Evolutionary conservation across 2,797 vertebrate species (phyloP).

Genomic region (Pagetopsis macropterus): DNA sequence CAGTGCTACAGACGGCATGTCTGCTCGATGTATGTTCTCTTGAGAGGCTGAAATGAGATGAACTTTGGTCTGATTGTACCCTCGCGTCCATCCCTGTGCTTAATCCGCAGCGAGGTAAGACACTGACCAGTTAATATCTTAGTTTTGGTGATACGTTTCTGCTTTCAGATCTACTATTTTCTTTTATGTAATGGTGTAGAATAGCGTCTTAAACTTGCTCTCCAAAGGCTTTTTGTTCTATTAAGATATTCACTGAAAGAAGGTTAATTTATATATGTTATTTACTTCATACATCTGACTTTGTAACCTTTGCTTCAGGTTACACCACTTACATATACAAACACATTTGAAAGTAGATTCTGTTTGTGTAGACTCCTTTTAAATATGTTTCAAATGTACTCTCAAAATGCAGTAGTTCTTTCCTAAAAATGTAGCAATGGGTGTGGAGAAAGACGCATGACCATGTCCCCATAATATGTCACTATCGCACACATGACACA

Average conservation of each 20-base stretch:
- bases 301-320: not conserved
- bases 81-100: not conserved
- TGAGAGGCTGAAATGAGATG: conserved; percentile 54
- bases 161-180: not conserved
- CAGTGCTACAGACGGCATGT: conserved; percentile 14
- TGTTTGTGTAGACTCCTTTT: not conserved
- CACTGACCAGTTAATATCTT: not conserved
- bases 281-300: not conserved
- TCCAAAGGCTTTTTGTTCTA: not conserved
- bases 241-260: not conserved
- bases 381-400: not conserved
- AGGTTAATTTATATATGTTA: not conserved
- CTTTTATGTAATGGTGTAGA: not conserved
- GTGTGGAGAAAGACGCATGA: conserved; percentile 47
- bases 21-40: conserved; percentile 11
- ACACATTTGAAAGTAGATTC: not conserved
- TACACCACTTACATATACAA: not conserved
- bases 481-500: conserved; percentile 27
- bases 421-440: conserved; percentile 26
- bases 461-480: conserved; percentile 48
- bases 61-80: conserved; percentile 19
- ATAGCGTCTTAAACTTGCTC: not conserved
- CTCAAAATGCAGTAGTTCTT: conserved; percentile 1
- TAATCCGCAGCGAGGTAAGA: conserved; percentile 57
- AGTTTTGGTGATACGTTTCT: not conserved